Evolutionary conservation across 1,140 invertebrate species (phyloP).

Genomic region (Calliphora vicina): DNA sequence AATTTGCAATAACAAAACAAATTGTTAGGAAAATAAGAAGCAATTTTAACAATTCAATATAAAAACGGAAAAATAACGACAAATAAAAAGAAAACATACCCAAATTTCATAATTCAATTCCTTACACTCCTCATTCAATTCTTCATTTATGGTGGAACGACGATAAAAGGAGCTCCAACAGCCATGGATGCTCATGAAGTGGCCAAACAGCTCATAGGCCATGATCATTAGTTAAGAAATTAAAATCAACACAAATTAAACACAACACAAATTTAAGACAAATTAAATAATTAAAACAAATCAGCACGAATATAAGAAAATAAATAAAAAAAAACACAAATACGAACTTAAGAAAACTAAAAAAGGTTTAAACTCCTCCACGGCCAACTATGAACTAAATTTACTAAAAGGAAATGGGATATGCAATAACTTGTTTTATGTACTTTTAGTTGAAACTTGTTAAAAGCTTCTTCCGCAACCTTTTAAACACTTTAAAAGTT

Average conservation of each 20-base stretch:
- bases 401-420: background rate
- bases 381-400: background rate
- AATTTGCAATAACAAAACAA: background rate
- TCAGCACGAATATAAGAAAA: background rate
- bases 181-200: background rate
- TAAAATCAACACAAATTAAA: background rate
- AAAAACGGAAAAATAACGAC: background rate
- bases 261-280: background rate
- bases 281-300: background rate
- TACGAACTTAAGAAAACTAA: background rate
- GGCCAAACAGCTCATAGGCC: slow-evolving; percentile 6
- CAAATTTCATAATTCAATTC: slow-evolving; percentile 39
- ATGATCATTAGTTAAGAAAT: background rate
- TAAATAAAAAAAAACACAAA: background rate
- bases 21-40: background rate
- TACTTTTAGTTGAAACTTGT: no score
- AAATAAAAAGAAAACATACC: slow-evolving; percentile 26
- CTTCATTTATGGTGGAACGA: slow-evolving; percentile 28
- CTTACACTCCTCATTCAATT: slow-evolving; percentile 38
- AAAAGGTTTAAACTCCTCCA: no score
- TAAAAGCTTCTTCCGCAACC: background rate
- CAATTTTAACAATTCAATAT: background rate
- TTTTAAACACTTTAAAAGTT: background rate
- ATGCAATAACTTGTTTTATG: background rate
- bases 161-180: slow-evolving; percentile 33